Conservation (phyloP, 2,888 invertebrate species). For the Dicycla oo region DNA sequence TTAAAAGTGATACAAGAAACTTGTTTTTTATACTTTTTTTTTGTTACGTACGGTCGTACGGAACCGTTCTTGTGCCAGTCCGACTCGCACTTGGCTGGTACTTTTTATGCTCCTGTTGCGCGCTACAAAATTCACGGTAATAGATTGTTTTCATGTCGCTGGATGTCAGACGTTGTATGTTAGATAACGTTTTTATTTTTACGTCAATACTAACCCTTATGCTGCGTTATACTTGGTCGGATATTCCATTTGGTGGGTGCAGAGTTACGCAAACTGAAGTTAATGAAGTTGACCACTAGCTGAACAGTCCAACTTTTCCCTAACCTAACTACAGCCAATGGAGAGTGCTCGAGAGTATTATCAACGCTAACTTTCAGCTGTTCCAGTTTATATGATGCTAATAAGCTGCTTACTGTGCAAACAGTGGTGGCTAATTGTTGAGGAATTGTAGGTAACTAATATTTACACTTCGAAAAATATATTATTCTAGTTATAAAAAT, state of each 20-base stretch:
- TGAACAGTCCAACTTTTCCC: conserved; percentile 44
- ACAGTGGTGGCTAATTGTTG: conserved; percentile 8
- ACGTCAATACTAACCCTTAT: background rate
- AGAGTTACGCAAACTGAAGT: conserved; percentile 33
- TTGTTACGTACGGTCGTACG: too few species aligned
- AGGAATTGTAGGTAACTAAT: background rate
- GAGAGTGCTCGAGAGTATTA: conserved; percentile 40
- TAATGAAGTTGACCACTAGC: conserved; percentile 39
- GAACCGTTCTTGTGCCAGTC: too few species aligned
- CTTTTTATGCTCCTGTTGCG: conserved; percentile 15
- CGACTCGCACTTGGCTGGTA: too few species aligned
- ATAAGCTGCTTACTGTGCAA: conserved; percentile 24
- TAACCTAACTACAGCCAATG: conserved; percentile 40
- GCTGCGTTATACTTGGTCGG: background rate
- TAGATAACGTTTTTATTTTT: background rate
- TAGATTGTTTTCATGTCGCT: background rate
- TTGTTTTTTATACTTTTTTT: too few species aligned
- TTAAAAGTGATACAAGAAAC: too few species aligned
- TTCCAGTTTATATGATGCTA: conserved; percentile 34
- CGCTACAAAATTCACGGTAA: background rate
- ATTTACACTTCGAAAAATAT: too few species aligned
- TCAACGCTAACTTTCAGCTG: conserved; percentile 45
- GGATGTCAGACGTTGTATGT: background rate
- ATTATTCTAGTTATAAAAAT: too few species aligned
- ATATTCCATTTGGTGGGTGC: conserved; percentile 3